phyloP scores from a whole-genome alignment of 2,888 invertebrate species.

The Chirona hameri region DNA sequence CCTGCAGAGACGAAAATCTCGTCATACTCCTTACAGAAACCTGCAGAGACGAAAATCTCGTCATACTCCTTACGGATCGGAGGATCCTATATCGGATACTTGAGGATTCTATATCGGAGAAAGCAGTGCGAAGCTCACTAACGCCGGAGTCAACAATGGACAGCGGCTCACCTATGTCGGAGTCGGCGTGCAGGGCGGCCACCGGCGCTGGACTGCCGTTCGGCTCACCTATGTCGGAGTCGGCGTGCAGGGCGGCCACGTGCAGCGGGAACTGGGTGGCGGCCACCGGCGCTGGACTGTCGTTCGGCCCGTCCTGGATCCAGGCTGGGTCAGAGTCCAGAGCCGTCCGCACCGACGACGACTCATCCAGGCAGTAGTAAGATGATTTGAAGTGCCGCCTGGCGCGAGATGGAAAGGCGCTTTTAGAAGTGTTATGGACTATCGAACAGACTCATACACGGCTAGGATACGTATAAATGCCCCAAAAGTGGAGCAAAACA shows the following conservation, averaged over 20 bases:
- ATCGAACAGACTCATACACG: too few relatives aligned
- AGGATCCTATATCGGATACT: too few relatives aligned
- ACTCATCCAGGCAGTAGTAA: conserved; percentile 74
- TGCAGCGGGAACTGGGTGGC: conserved; percentile 48
- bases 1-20: conserved; percentile 39
- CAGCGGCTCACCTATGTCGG: too few relatives aligned
- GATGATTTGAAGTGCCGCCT: conserved; percentile 71
- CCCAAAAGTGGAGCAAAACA: too few relatives aligned
- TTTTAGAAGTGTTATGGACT: too few relatives aligned
- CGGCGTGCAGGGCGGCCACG: conserved; percentile 49
- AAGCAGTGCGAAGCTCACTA: too few relatives aligned
- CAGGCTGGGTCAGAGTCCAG: conserved; percentile 55
- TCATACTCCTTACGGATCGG: too few relatives aligned
- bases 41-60: too few relatives aligned
- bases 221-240: conserved; percentile 46
- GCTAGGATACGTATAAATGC: too few relatives aligned
- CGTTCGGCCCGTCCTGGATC: conserved; percentile 47
- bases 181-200: conserved; percentile 40
- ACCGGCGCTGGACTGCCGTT: conserved; percentile 45
- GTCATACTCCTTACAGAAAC: too few relatives aligned
- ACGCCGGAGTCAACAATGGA: too few relatives aligned
- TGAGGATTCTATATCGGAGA: too few relatives aligned
- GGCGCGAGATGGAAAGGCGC: conserved; percentile 36
- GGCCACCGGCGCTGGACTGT: conserved; percentile 45
- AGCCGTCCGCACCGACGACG: conserved; percentile 55